Evolutionary conservation across 1,140 invertebrate genomes (phyloP).

Genomic region (Penaeus japonicus): DNA sequence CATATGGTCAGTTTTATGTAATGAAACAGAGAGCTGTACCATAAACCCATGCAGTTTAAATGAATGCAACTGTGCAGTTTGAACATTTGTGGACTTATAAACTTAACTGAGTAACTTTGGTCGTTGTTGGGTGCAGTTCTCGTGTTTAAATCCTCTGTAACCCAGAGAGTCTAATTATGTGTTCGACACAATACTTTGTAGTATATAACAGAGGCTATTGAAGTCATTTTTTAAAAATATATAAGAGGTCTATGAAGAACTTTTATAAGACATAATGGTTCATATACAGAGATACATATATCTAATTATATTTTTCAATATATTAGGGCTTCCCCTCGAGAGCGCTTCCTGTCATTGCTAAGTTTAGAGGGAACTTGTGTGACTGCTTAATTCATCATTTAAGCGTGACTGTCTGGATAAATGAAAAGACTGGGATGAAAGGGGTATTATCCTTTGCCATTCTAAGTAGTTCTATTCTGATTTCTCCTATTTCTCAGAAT

Average conservation of each 20-base stretch:
- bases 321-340: neutral
- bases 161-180: neutral
- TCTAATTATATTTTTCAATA: slow-evolving; percentile 27
- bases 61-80: neutral
- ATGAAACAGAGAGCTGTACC: no score
- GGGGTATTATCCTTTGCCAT: no score
- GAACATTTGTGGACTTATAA: neutral
- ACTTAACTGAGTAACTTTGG: neutral
- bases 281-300: slow-evolving; percentile 27
- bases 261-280: slow-evolving; percentile 20
- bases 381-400: neutral
- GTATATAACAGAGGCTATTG: slow-evolving; percentile 15
- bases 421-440: no score
- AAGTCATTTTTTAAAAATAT: slow-evolving; percentile 23
- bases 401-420: no score
- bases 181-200: slow-evolving; percentile 3
- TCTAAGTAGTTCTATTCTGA: no score
- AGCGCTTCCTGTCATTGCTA: slow-evolving; percentile 2
- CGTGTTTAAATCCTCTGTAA: neutral
- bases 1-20: no score
- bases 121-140: neutral
- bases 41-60: no score
- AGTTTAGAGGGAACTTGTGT: slow-evolving; percentile 21
- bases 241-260: slow-evolving; percentile 18
- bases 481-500: no score